Base-by-base conservation (phyloP, 2,888 invertebrate genomes). In the Choreutis nemorana region DNA sequence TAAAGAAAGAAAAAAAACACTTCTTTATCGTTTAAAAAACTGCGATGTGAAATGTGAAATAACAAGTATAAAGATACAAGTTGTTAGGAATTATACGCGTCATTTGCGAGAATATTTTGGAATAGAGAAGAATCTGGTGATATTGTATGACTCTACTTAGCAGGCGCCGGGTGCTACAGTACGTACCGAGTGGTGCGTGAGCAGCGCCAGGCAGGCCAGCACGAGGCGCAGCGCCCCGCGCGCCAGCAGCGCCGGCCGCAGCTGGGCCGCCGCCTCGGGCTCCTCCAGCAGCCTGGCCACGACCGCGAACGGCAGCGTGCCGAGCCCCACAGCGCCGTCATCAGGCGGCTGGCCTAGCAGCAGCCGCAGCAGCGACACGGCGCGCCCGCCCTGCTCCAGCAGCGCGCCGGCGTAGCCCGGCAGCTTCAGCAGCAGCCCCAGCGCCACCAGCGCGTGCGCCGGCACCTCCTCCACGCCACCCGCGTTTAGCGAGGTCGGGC, bases 381-480 rank as follows among this genome's bases (percentile, higher is more conserved):
- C 96, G 37, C 89, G 85, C 41, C 90, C 84, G 46, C 91, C 88
- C 60, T 93, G 92, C 42, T 86, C 85, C 14, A 97, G 80, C 37
- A 97, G 65, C 23, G 94, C 90, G 58, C 92, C 94, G 0, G 95
- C 94, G 60, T 95, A 97, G 2, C 94, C 91, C 0, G 94, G 94
- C 45, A 97, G 73, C 43, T 94, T 84, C 12, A 97, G 81, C 59
- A 97, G 92, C 34, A 96, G 72, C 1, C 93, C 93, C 55, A 97
- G 91, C 8, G 95, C 94, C 1, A 93, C 89, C 39, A 97, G 81
- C 25, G 95, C 94, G 72, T 96, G 96, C 30, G 93, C 89, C 4
- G 96, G 95, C 31, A 91, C 88, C 13, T 65, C 67, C 29, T 20
- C 41, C 42, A 8, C 15, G 31, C 37, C 46, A 26, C 39, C 13